These are phyloP conservation scores for Venustoraphidia nigricollis DNA, from an alignment of 2,888 invertebrate species.

Conservation along the genomic window DNA sequence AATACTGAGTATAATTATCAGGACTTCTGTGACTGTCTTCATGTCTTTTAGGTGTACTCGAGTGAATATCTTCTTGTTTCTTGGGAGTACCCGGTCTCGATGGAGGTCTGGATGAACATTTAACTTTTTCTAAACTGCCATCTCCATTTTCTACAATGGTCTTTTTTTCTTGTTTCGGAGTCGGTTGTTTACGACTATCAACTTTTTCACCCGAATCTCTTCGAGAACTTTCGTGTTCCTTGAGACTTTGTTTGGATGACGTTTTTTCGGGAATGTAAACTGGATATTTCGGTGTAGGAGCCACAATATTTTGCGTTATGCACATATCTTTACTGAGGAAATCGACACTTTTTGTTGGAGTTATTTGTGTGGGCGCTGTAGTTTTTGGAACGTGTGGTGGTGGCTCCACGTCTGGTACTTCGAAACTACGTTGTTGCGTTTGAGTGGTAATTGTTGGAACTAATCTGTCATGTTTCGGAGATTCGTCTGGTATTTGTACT, in stretches of 20 bases:
- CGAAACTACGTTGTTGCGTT: constrained; percentile 3
- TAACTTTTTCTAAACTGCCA: not conserved
- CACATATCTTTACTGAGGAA: constrained; percentile 19
- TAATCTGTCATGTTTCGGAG: constrained; percentile 5
- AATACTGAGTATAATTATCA: too few species aligned
- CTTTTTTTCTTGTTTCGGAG: constrained; percentile 2
- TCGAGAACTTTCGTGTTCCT: not conserved
- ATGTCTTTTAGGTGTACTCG: too few species aligned
- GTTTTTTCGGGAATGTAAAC: not conserved
- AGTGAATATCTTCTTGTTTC: constrained; percentile 4
- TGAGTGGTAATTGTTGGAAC: constrained; percentile 3
- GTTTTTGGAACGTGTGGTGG: not conserved
- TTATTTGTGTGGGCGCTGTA: constrained; percentile 1
- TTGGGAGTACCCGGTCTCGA: constrained; percentile 6
- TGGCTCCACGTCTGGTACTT: constrained; percentile 2
- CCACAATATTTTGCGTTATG: constrained; percentile 1
- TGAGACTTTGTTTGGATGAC: not conserved
- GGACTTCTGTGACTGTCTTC: too few species aligned
- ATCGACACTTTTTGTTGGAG: constrained; percentile 12
- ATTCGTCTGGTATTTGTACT: constrained; percentile 1
- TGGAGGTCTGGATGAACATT: constrained; percentile 3
- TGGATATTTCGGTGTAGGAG: not conserved
- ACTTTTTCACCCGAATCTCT: not conserved
- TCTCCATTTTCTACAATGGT: not conserved
- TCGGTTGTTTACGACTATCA: not conserved